Evolutionary conservation across 2,113 vertebrate species (phyloP), one percentile per base, ranked within the genome.

Genomic region (Panthera leo): DNA sequence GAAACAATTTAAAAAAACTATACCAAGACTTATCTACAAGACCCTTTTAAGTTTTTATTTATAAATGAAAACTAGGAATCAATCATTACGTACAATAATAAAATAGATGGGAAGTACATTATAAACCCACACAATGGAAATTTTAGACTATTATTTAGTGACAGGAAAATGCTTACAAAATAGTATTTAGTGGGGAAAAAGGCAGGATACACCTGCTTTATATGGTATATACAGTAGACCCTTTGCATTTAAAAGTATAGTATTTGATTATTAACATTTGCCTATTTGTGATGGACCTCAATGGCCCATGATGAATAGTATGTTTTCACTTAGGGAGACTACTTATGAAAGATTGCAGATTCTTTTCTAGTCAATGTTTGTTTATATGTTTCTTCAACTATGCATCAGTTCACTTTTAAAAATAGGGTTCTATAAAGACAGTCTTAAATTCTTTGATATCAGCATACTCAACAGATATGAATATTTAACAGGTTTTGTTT

Each of bases 101-200:
- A 21, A 76, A 75, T 45, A 63, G 65, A 53, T 53, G 5, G 82
- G 16, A 96, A 65, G 11, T 55, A 75, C 29, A 76, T 75, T 67
- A 42, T 75, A 68, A 92, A 48, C 61, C 14, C 6, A 12, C 7
- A 34, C 39, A 61, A 48, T 91, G 34, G 42, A 92, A 92, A 42
- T 95, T 87, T 83, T 61, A 48, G 25, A 65, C 34, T 76, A 76
- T 23, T 93, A 68, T 63, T 61, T 65, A 53, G 23, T 36, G 29
- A 94, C 9, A 91, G 13, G n/a, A 82, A 82, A 85, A 97, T 89
- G 53, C 63, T 93, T 93, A 70, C 53, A 80, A 79, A 95, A 82
- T 90, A 75, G 25, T 90, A 89, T 85, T 90, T 73, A 45, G 23
- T 58, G 63, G 51, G 71, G 79, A 63, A 67, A 95, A 85, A 85